These are phyloP conservation scores for Tigriopus japonicus DNA, from an alignment of 1,140 invertebrate species.

Conservation along the genomic window DNA sequence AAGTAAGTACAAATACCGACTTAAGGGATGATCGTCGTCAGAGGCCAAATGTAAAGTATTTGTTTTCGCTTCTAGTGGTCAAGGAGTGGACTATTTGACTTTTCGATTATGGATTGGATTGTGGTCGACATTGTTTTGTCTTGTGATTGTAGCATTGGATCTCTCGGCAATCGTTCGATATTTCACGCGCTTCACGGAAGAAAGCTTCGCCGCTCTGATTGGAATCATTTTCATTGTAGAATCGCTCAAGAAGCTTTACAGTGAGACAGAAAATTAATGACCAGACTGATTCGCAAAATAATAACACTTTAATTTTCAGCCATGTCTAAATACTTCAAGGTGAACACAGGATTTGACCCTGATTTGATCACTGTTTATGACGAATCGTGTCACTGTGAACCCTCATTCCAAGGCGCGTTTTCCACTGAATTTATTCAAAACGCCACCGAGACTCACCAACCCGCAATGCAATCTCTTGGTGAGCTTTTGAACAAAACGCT, in stretches of 20 bases:
- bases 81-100: slow-evolving; percentile 23
- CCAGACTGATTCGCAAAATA: not conserved
- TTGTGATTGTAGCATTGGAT: slow-evolving; percentile 27
- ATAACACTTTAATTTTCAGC: not conserved
- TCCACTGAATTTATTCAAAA: no score
- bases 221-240: slow-evolving; percentile 29
- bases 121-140: slow-evolving; percentile 26
- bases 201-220: slow-evolving; percentile 28
- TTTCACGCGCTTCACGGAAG: slow-evolving; percentile 29
- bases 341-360: not conserved
- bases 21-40: no score
- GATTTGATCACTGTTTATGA: not conserved
- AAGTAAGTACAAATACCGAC: no score
- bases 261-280: not conserved
- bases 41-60: no score
- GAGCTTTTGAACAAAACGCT: no score
- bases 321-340: slow-evolving; percentile 1
- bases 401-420: no score
- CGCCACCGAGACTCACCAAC: no score
- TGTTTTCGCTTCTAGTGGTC: not conserved
- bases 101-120: slow-evolving; percentile 27
- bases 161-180: slow-evolving; percentile 23
- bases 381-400: not conserved
- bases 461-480: no score
- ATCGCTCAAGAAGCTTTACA: slow-evolving; percentile 21